These are phyloP conservation scores for Metacarcinus magister DNA, from an alignment of 2,888 invertebrate species.

Conservation along the genomic window DNA sequence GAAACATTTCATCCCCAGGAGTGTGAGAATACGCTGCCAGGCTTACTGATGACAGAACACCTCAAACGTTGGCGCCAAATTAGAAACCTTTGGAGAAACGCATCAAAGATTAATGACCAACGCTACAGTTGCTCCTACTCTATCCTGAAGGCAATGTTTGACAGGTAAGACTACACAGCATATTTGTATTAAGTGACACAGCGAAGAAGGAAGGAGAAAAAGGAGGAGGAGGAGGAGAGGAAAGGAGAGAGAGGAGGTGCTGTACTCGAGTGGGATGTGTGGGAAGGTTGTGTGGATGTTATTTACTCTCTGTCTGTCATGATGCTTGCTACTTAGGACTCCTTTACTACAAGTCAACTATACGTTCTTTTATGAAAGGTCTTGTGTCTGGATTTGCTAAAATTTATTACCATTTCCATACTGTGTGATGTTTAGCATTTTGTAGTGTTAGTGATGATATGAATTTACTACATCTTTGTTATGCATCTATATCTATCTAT, in stretches of 20 bases:
- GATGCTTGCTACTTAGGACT: not conserved
- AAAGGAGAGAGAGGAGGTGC: no score
- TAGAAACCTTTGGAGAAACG: conserved; percentile 73
- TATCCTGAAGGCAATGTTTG: conserved; percentile 77
- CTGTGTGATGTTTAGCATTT: not conserved
- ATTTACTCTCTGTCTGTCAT: no score
- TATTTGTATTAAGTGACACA: not conserved
- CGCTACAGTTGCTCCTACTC: conserved; percentile 71
- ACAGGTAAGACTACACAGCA: conserved; percentile 57
- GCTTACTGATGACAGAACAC: conserved; percentile 68
- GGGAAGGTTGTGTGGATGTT: no score
- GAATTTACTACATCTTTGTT: no score
- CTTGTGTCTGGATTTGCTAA: no score
- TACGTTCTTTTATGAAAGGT: not conserved
- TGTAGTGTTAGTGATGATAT: not conserved
- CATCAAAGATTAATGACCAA: conserved; percentile 73
- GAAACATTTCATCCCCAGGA: conserved; percentile 56
- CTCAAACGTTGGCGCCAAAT: conserved; percentile 75
- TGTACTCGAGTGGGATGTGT: no score
- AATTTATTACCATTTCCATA: no score
- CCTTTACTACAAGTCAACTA: no score
- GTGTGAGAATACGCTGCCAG: conserved; percentile 62
- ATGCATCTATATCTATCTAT: no score
- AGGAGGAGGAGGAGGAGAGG: not conserved
- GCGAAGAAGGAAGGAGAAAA: not conserved